Conservation (phyloP, 1,140 invertebrate species). For the Ladona fulva region DNA sequence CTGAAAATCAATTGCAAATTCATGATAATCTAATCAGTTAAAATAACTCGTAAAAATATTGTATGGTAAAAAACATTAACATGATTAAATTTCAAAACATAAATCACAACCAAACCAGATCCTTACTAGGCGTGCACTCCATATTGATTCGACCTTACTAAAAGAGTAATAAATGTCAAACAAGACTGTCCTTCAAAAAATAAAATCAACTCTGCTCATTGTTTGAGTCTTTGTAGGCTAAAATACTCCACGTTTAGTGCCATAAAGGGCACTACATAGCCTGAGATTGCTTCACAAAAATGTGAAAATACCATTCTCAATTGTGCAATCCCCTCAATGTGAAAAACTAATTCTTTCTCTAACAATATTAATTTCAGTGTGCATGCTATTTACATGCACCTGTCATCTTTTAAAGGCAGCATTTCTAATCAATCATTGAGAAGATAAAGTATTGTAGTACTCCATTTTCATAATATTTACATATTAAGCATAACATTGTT, state of each 20-base stretch:
- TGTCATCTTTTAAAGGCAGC: not conserved
- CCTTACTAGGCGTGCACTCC: not conserved
- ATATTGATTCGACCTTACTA: not conserved
- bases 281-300: constrained; percentile 9
- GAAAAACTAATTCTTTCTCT: constrained; percentile 8
- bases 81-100: not conserved
- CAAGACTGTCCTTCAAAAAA: not conserved
- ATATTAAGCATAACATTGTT: not conserved
- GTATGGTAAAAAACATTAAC: too few species aligned
- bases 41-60: too few species aligned
- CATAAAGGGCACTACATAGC: not conserved
- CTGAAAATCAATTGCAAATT: too few species aligned
- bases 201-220: not conserved
- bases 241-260: not conserved
- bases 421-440: not conserved
- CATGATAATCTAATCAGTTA: too few species aligned
- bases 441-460: not conserved
- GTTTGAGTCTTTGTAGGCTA: constrained; percentile 6
- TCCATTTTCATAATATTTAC: not conserved
- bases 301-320: constrained; percentile 7
- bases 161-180: constrained; percentile 6
- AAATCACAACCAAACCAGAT: constrained; percentile 3
- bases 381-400: not conserved
- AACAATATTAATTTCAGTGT: not conserved
- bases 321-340: constrained; percentile 8